Evolutionary conservation across 2,888 invertebrate genomes (phyloP).

Genomic region (Pollenia griseotomentosa): DNA sequence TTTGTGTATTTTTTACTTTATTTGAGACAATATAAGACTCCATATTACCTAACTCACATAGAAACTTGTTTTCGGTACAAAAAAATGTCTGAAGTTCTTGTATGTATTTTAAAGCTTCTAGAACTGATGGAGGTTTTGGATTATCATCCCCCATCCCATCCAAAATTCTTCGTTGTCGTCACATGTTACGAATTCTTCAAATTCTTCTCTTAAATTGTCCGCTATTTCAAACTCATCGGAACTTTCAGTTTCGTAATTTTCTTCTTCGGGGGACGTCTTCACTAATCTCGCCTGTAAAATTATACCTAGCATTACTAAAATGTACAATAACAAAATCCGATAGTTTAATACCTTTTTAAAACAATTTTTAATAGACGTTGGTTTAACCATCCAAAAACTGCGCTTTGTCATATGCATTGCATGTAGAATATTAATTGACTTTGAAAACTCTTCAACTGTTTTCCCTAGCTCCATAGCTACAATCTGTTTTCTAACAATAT

Average conservation of each 20-base stretch:
- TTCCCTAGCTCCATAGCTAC: slow-evolving; percentile 32
- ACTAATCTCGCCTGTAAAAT: slow-evolving; percentile 46
- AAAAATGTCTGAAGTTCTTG: slow-evolving; percentile 60
- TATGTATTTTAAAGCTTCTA: slow-evolving; percentile 57
- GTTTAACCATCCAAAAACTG: slow-evolving; percentile 48
- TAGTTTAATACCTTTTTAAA: slow-evolving; percentile 32
- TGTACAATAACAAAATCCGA: slow-evolving; percentile 46
- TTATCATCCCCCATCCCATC: no score
- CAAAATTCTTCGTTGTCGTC: slow-evolving; percentile 40
- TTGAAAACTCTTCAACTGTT: slow-evolving; percentile 38
- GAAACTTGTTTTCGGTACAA: no score
- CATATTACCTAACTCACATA: no score
- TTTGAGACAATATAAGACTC: no score
- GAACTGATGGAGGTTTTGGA: slow-evolving; percentile 55
- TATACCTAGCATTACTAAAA: slow-evolving; percentile 50
- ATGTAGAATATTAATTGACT: slow-evolving; percentile 38
- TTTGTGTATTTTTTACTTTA: no score
- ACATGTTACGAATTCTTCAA: slow-evolving; percentile 32
- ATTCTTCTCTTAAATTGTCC: slow-evolving; percentile 47
- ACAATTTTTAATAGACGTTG: slow-evolving; percentile 32
- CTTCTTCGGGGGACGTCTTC: slow-evolving; percentile 54
- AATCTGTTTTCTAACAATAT: slow-evolving; percentile 47
- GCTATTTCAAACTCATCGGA: slow-evolving; percentile 41
- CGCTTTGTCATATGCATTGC: slow-evolving; percentile 47
- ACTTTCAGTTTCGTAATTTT: slow-evolving; percentile 55